Evolutionary conservation across 2,888 invertebrate genomes (phyloP).

Genomic region (Drosophila emarginata): DNA sequence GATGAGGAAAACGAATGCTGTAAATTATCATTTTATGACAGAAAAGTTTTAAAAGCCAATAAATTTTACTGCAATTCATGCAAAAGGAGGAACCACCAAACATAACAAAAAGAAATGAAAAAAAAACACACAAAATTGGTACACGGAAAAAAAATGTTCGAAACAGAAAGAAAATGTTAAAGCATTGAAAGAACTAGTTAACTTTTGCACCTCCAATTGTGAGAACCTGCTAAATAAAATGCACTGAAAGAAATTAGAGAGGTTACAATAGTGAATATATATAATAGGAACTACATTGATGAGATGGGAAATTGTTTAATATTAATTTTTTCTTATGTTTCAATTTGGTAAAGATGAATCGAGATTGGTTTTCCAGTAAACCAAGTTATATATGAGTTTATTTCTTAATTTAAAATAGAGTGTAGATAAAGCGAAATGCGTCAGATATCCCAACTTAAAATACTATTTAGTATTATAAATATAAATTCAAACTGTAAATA

Average conservation of each 20-base stretch:
- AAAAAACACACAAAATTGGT: conserved; percentile 14
- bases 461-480: too few species aligned
- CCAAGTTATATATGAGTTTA: too few species aligned
- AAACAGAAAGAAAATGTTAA: conserved; percentile 29
- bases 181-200: conserved; percentile 31
- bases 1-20: conserved; percentile 70
- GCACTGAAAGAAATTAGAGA: not conserved
- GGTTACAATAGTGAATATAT: not conserved
- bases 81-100: conserved; percentile 24
- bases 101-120: not conserved
- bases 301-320: not conserved
- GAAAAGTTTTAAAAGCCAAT: conserved; percentile 71
- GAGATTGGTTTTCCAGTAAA: too few species aligned
- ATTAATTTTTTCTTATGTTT: not conserved
- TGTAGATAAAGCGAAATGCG: too few species aligned
- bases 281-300: not conserved
- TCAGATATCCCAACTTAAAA: too few species aligned
- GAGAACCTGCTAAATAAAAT: not conserved
- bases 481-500: too few species aligned
- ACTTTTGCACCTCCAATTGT: conserved; percentile 21
- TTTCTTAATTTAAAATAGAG: too few species aligned
- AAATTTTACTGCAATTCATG: conserved; percentile 53
- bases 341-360: too few species aligned
- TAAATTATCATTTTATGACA: conserved; percentile 74
- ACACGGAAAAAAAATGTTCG: not conserved